Evolutionary conservation across 2,797 vertebrate genomes (phyloP).

Genomic region (Galagoides demidoff): DNA sequence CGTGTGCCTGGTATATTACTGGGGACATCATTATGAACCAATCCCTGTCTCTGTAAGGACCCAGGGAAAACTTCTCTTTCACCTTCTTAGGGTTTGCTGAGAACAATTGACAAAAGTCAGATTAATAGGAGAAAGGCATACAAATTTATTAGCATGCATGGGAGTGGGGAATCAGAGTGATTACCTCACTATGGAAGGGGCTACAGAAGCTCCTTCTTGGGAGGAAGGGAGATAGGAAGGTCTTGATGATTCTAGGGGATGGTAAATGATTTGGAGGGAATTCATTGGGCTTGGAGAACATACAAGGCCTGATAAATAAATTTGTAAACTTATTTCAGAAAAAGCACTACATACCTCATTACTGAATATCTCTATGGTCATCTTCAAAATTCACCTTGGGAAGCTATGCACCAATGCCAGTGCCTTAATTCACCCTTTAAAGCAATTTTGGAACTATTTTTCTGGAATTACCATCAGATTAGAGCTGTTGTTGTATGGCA

Average conservation of each 20-base stretch:
- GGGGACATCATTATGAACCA: not conserved
- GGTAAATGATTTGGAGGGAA: not conserved
- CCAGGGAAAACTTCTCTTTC: not conserved
- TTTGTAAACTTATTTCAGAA: too few relatives aligned
- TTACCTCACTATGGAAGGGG: not conserved
- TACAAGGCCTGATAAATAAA: too few relatives aligned
- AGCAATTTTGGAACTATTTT: too few relatives aligned
- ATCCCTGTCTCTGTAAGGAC: not conserved
- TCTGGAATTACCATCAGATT: too few relatives aligned
- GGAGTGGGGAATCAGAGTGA: not conserved
- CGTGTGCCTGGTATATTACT: too few relatives aligned
- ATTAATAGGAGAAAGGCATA: not conserved
- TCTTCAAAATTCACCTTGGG: too few relatives aligned
- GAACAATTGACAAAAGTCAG: not conserved
- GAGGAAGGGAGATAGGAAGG: not conserved
- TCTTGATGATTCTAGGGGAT: not conserved
- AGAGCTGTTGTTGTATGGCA: too few relatives aligned
- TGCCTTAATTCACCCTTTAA: too few relatives aligned
- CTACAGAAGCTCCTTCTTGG: not conserved
- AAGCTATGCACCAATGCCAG: too few relatives aligned
- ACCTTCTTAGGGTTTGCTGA: not conserved
- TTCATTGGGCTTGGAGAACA: not conserved
- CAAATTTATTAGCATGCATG: not conserved
- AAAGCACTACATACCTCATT: too few relatives aligned
- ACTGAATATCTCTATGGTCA: too few relatives aligned